Conservation (phyloP, 2,797 vertebrate species). For the Caiman crocodilus region DNA sequence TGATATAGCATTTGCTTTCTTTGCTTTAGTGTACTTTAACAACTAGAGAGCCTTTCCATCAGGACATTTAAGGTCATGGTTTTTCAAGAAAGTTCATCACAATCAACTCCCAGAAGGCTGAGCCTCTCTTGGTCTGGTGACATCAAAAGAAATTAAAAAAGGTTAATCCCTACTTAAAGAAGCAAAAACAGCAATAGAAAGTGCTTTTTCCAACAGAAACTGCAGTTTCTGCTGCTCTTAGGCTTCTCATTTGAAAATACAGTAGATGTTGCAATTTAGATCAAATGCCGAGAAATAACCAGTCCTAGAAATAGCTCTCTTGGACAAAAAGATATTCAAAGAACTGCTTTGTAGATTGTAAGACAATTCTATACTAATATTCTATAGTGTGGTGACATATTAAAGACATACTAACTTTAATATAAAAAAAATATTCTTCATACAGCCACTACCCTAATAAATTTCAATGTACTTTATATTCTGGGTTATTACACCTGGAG, state of each 20-base stretch:
- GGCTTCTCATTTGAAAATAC: constrained; percentile 28
- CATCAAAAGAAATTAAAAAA: constrained; percentile 56
- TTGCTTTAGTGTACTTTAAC: constrained; percentile 39
- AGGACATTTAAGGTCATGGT: constrained; percentile 20
- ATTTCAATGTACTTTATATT: neutral
- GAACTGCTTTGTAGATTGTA: constrained; percentile 15
- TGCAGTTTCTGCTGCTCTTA: constrained; percentile 47
- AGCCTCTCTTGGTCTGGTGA: constrained; percentile 11
- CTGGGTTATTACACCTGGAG: neutral
- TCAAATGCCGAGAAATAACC: constrained; percentile 46
- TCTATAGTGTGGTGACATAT: neutral
- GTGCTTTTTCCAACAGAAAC: constrained; percentile 31
- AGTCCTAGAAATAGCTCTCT: constrained; percentile 23
- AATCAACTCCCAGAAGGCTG: constrained; percentile 28
- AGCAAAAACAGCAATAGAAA: constrained; percentile 33
- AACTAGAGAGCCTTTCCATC: constrained; percentile 22
- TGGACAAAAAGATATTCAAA: neutral
- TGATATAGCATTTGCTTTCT: neutral
- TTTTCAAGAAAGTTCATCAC: constrained; percentile 45
- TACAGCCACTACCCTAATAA: neutral
- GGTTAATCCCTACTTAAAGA: constrained; percentile 4
- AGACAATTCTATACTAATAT: neutral
- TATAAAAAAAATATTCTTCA: neutral
- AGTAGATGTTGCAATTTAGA: constrained; percentile 30
- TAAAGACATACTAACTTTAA: neutral